phyloP scores from a whole-genome alignment of 2,888 invertebrate species.

The Orthosia gracilis region DNA sequence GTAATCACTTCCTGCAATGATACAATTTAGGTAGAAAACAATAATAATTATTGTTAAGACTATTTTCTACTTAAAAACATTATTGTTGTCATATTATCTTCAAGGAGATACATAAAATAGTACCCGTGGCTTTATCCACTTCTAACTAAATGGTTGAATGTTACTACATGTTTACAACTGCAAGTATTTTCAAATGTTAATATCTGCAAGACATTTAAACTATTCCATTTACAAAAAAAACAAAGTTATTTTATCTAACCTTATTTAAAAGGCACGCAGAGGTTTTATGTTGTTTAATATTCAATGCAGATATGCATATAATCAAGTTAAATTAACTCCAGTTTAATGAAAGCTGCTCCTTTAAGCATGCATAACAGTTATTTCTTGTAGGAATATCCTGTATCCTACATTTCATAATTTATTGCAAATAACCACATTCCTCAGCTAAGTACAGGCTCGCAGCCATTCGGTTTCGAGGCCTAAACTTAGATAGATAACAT shows the following conservation, averaged over 20 bases:
- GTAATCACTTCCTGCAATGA: slow-evolving; percentile 17
- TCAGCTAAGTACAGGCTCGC: background rate
- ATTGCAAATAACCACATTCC: background rate
- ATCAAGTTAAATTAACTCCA: too few species aligned
- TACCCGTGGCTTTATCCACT: background rate
- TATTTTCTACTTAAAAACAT: background rate
- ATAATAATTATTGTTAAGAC: background rate
- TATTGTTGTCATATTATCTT: too few species aligned
- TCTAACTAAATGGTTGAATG: background rate
- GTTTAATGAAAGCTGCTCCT: background rate
- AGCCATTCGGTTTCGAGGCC: too few species aligned
- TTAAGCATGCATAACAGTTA: background rate
- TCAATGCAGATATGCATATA: background rate
- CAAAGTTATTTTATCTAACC: slow-evolving; percentile 1
- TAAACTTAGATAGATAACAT: background rate
- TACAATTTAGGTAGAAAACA: slow-evolving; percentile 9
- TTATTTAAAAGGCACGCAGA: slow-evolving; percentile 22
- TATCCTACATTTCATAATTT: slow-evolving; percentile 25
- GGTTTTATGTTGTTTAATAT: slow-evolving; percentile 15
- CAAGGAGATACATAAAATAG: background rate
- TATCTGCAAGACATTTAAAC: background rate
- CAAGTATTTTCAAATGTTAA: background rate
- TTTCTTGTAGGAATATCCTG: slow-evolving; percentile 21
- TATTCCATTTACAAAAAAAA: slow-evolving; percentile 1
- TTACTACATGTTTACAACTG: background rate